phyloP scores from a whole-genome alignment of 1,140 invertebrate genomes.

The Cyclargus thomasi region DNA sequence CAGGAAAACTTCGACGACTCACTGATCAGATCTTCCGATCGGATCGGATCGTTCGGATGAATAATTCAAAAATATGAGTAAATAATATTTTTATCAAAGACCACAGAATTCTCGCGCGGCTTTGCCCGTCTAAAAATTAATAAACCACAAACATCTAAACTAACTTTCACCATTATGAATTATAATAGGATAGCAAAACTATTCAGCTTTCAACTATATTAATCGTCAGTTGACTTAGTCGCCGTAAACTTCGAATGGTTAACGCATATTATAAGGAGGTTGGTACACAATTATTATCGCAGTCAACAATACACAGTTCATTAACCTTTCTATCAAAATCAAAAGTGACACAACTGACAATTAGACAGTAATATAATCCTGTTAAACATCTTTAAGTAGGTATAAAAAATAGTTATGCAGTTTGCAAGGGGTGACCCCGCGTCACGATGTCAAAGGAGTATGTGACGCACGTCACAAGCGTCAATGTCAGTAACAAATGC shows the following conservation, averaged over 20 bases:
- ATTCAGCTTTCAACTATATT: too few species aligned
- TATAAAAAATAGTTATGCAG: not conserved
- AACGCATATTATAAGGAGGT: not conserved
- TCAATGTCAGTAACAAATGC: conserved; percentile 14
- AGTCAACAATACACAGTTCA: not conserved
- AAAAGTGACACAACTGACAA: not conserved
- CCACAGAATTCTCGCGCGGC: too few species aligned
- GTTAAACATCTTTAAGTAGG: conserved; percentile 7
- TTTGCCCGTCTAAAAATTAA: too few species aligned
- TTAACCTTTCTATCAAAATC: conserved; percentile 8
- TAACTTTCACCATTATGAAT: too few species aligned
- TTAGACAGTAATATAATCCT: conserved; percentile 13
- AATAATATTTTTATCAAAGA: too few species aligned
- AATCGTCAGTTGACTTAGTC: too few species aligned
- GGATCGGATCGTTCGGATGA: too few species aligned
- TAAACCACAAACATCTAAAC: too few species aligned
- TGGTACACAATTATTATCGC: not conserved
- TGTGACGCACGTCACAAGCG: conserved; percentile 9
- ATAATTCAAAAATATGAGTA: too few species aligned
- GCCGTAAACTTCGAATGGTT: not conserved
- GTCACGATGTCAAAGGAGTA: not conserved
- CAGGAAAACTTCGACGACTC: too few species aligned
- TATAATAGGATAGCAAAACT: too few species aligned
- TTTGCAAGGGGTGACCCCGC: conserved; percentile 2
- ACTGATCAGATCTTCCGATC: too few species aligned